Base-by-base conservation (phyloP, 2,888 invertebrate genomes). In the Drosophila cognata region DNA sequence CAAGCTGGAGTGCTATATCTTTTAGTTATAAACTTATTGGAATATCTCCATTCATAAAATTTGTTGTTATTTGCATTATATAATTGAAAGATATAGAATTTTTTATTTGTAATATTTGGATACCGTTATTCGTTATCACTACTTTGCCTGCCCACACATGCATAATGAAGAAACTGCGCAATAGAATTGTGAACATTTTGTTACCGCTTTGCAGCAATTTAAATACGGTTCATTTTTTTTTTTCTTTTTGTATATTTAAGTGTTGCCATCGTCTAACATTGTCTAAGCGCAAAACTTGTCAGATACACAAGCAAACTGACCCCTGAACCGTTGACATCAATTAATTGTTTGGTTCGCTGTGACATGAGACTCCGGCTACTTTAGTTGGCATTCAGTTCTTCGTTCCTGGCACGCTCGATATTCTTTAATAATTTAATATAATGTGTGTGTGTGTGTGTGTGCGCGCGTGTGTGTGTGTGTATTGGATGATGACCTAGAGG, bases 371-470 rank as follows among this genome's bases (percentile, higher is more conserved):
- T 46, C 8, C 35, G 38, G 51, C 56, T 38, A 48, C 55, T 46
- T 10, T 35, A 33, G 51, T 35, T 41, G 31, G 21, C 63, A 48
- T 55, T 18, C 64, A 31, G 74, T 56, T 56, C 36, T 51, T 38
- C 21, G 25, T 25, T 8, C 41, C 21, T 46, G 43, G 53, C 74
- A 63, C 71, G 75, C 68, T 82, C 82, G 79, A 79, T 82, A 79
- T 60, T 68, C 51, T 71, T 79, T 50, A 82, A 79, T 79, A 79
- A 79, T 79, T 79, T 63, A 79, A 68, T 71, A 53, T 64, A 58
- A 66, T 60, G 60, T 43, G 11, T 43, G 21, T 43, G 21, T 43
- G 21, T 41, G n/a, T 41, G 7, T 31, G 29, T 35, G 35, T 13
- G 35, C 31, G 31, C 31, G 31, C 0, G 5, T 8, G 43, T 4